A percentile compares a stretch with the other conserved stretches of the same genome.
Evolutionary conservation across 2,113 vertebrate species (phyloP).

Genomic region (Eidolon helvum): DNA sequence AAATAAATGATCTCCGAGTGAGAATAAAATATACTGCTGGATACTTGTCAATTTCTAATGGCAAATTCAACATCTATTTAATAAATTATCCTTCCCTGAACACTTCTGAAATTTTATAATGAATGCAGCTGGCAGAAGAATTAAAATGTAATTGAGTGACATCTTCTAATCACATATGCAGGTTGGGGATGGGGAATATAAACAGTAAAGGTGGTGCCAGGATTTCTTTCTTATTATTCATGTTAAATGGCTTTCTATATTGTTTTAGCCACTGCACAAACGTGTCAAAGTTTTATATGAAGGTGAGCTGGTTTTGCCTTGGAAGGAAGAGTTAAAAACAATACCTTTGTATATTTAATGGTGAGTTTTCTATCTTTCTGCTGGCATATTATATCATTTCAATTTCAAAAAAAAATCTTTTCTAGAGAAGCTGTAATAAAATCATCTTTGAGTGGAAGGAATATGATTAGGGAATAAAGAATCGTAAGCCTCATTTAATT

Average conservation of each 20-base stretch:
- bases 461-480: neutral
- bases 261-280: slow-evolving; percentile 19
- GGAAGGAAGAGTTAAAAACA: slow-evolving; percentile 29
- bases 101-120: slow-evolving; percentile 52
- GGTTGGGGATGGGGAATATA: neutral
- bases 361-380: slow-evolving; percentile 25
- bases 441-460: neutral
- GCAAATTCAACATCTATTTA: slow-evolving; percentile 50
- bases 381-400: slow-evolving; percentile 42
- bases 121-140: slow-evolving; percentile 60
- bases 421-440: slow-evolving; percentile 52
- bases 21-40: slow-evolving; percentile 34
- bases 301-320: neutral
- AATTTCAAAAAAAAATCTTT: neutral
- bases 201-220: neutral
- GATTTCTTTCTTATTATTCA: neutral
- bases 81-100: slow-evolving; percentile 49
- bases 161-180: slow-evolving; percentile 62
- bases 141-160: slow-evolving; percentile 65
- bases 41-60: slow-evolving; percentile 51
- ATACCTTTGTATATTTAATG: neutral
- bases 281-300: neutral
- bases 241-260: slow-evolving; percentile 11
- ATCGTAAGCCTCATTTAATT: neutral
- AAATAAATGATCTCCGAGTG: slow-evolving; percentile 42